A percentile compares a stretch with the other conserved stretches of the same genome.
Evolutionary conservation across 2,113 vertebrate genomes (phyloP).

Genomic region (Ammospiza nelsoni): DNA sequence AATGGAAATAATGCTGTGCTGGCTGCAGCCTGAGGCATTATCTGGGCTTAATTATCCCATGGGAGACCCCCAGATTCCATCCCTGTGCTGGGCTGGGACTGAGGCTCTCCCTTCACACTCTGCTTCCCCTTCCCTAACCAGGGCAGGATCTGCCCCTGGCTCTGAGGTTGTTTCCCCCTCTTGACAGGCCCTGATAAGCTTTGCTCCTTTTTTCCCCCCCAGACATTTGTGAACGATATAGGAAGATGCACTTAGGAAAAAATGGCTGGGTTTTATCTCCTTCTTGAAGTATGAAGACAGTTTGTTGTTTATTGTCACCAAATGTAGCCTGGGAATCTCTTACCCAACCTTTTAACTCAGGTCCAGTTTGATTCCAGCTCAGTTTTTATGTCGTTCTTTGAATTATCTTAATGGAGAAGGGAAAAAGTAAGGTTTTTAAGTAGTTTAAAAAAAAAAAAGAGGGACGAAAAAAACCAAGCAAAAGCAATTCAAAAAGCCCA

Average conservation of each 20-base stretch:
- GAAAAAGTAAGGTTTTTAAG: not conserved
- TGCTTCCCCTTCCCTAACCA: not conserved
- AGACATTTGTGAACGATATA: not conserved
- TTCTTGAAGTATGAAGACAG: not conserved
- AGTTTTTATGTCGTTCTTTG: not conserved
- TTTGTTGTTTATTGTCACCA: not conserved
- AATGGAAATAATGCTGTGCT: not conserved
- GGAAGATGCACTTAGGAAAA: not conserved
- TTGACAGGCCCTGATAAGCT: not conserved
- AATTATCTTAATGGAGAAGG: not conserved
- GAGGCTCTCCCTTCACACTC: not conserved
- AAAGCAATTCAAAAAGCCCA: not conserved
- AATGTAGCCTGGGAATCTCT: not conserved
- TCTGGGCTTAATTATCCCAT: not conserved
- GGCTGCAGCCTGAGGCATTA: not conserved
- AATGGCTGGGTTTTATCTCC: not conserved
- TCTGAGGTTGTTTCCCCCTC: not conserved
- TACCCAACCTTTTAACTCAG: not conserved
- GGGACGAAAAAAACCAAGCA: rapidly evolving
- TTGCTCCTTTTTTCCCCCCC: not conserved
- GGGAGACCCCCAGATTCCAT: not conserved
- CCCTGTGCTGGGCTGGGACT: rapidly evolving
- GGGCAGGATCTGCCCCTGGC: not conserved
- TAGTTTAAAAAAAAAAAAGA: rapidly evolving
- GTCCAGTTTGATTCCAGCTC: not conserved